Conservation (phyloP, 2,888 invertebrate species). For the Dasysyrphus albostriatus region DNA sequence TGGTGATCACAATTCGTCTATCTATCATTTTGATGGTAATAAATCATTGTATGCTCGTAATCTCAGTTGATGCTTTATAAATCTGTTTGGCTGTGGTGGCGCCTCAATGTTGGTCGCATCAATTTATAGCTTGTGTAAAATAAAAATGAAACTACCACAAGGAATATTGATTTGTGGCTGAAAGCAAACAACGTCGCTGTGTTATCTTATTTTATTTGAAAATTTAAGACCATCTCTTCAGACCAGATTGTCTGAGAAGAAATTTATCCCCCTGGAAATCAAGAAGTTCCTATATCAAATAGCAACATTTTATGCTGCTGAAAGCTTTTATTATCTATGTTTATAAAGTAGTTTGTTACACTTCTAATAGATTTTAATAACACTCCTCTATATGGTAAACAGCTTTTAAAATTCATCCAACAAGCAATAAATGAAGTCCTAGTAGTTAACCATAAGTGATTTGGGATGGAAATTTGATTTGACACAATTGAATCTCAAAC, state of each 20-base stretch:
- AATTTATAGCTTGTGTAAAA: constrained; percentile 19
- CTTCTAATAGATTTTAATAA: background rate
- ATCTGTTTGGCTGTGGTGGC: constrained; percentile 30
- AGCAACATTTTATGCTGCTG: background rate
- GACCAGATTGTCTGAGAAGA: background rate
- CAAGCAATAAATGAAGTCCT: too few species aligned
- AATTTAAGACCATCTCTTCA: background rate
- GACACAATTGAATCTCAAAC: too few species aligned
- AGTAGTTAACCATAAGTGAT: too few species aligned
- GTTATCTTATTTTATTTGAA: background rate
- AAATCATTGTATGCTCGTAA: constrained; percentile 55
- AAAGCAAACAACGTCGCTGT: background rate
- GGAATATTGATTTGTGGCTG: background rate
- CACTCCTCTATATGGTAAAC: background rate
- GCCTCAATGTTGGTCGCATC: constrained; percentile 22
- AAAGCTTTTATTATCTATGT: too few species aligned
- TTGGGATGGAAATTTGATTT: too few species aligned
- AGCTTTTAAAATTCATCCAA: too few species aligned
- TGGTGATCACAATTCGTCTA: constrained; percentile 55
- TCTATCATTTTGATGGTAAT: constrained; percentile 60
- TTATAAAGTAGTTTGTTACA: background rate
- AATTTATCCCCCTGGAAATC: background rate
- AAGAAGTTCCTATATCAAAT: background rate
- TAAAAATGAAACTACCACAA: background rate
- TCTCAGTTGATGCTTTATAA: constrained; percentile 57